A percentile compares a stretch with the other conserved stretches of the same genome.
Evolutionary conservation across 2,113 vertebrate species (phyloP).

Genomic region (Stomatorhinus ivindoensis): DNA sequence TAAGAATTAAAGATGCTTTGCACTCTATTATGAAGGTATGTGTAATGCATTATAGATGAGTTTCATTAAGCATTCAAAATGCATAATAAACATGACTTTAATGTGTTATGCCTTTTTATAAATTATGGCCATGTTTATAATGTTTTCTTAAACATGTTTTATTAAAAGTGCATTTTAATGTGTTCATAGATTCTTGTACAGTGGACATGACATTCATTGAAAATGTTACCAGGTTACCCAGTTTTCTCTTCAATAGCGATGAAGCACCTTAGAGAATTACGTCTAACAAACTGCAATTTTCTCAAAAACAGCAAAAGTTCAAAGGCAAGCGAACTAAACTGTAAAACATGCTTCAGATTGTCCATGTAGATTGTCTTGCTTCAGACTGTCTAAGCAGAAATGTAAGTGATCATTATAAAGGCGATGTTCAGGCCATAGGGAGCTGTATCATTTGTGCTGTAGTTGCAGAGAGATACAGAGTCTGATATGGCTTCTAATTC

Average conservation of each 20-base stretch:
- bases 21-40: neutral
- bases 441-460: neutral
- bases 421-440: neutral
- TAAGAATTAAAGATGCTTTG: neutral
- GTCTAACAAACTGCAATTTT: conserved; percentile 1
- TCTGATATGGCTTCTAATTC: neutral
- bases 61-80: neutral
- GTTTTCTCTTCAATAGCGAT: neutral
- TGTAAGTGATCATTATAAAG: neutral
- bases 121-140: neutral
- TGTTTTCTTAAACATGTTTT: too few relatives aligned
- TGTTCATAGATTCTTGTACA: neutral
- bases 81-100: neutral
- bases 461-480: neutral
- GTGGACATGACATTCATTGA: neutral
- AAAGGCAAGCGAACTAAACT: neutral
- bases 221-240: neutral
- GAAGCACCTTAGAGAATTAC: conserved; percentile 29
- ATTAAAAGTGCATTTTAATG: neutral
- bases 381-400: neutral
- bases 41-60: neutral
- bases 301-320: neutral
- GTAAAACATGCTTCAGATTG: neutral
- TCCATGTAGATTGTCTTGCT: neutral
- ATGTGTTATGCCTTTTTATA: neutral